Percentiles rank a stretch among this genome's conserved stretches.
phyloP scores from a whole-genome alignment of 2,113 vertebrate species.

The Hydrochoerus hydrochaeris region DNA sequence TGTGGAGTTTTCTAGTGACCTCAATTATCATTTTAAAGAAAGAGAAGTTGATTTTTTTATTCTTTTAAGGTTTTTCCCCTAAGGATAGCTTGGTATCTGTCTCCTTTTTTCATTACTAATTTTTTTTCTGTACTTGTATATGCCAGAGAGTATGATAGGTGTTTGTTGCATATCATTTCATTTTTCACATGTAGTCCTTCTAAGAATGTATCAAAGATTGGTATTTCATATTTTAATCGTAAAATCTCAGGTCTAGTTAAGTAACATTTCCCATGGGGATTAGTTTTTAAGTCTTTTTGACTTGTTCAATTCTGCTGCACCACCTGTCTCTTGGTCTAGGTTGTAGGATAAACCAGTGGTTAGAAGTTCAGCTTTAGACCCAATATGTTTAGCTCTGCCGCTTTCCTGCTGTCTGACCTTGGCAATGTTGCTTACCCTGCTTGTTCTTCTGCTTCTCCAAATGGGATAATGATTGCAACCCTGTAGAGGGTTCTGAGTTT shows the following conservation, averaged over 20 bases:
- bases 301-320: background rate
- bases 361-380: background rate
- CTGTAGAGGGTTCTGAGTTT: background rate
- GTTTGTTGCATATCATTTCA: background rate
- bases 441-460: background rate
- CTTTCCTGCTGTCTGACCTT: background rate
- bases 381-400: background rate
- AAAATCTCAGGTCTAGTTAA: background rate
- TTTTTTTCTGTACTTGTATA: background rate
- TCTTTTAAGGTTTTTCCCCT: background rate
- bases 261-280: background rate
- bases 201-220: background rate
- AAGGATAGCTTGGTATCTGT: background rate
- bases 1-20: background rate
- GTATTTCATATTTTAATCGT: background rate
- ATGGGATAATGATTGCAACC: background rate
- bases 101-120: background rate
- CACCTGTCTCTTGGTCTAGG: background rate
- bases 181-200: background rate
- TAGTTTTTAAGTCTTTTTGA: background rate
- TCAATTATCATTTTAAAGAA: background rate
- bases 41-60: background rate
- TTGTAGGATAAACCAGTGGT: background rate
- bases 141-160: background rate
- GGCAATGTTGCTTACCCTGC: background rate